These are phyloP conservation scores for Egretta garzetta DNA, from an alignment of 2,113 vertebrate genomes.

Conservation along the genomic window DNA sequence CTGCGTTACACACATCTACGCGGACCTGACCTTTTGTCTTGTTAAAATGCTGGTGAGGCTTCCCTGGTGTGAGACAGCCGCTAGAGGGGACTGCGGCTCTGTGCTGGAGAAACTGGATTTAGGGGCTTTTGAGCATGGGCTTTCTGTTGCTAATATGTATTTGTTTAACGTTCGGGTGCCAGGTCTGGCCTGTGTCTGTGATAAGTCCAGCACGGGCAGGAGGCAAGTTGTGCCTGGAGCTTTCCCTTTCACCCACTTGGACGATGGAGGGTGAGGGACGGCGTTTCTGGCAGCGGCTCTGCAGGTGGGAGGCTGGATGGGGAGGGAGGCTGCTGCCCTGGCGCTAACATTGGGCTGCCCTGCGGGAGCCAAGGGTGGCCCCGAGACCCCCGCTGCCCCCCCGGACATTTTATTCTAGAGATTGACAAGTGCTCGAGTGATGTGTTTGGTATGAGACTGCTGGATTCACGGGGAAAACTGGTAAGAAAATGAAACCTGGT, in stretches of 20 bases:
- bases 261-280: accelerated
- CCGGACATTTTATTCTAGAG: background rate
- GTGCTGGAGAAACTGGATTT: accelerated
- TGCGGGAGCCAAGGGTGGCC: accelerated
- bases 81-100: background rate
- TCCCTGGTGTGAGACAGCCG: accelerated
- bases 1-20: accelerated
- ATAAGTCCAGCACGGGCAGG: background rate
- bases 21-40: accelerated
- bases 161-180: background rate
- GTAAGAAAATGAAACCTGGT: background rate
- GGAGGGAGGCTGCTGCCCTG: background rate
- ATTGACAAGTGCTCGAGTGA: background rate
- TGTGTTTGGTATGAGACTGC: background rate
- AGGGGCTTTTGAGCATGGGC: accelerated
- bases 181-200: background rate
- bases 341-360: accelerated
- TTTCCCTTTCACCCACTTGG: conserved; percentile 44
- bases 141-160: background rate
- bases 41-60: accelerated
- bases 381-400: accelerated
- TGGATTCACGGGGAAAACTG: background rate
- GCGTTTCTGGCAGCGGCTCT: background rate
- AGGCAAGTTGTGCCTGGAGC: background rate
- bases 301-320: accelerated